These are phyloP conservation scores for Odobenus rosmarus DNA, from an alignment of 2,113 vertebrate genomes.

Conservation along the genomic window DNA sequence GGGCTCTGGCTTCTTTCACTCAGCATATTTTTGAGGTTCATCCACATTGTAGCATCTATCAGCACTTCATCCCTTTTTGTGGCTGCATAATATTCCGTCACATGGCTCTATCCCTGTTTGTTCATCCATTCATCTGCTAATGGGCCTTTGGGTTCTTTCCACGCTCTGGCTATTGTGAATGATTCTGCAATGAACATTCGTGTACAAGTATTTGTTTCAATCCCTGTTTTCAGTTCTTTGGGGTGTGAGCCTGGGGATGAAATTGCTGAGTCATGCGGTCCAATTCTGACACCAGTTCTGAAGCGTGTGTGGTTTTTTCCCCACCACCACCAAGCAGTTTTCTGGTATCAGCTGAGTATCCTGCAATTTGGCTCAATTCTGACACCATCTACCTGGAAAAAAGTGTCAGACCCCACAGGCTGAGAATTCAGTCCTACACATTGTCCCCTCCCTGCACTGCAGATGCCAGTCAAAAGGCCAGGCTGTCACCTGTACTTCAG, in stretches of 20 bases:
- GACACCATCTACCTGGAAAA: neutral
- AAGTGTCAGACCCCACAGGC: neutral
- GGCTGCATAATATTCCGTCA: neutral
- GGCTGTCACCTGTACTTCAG: neutral
- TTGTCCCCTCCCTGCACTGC: neutral
- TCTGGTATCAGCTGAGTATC: neutral
- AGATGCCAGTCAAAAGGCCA: neutral
- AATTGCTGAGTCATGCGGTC: neutral
- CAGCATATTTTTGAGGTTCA: neutral
- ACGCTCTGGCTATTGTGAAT: neutral
- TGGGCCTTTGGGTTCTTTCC: neutral
- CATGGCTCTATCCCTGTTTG: too few relatives aligned
- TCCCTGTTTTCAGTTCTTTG: neutral
- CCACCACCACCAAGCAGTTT: neutral
- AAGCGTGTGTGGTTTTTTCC: neutral
- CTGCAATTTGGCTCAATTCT: neutral
- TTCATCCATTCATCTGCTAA: neutral
- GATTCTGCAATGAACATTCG: rapidly evolving
- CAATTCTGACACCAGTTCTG: neutral
- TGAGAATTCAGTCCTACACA: too few relatives aligned
- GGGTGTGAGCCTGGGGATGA: neutral
- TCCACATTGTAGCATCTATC: neutral
- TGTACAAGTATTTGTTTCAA: neutral
- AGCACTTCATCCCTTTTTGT: neutral
- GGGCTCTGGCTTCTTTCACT: neutral